phyloP scores from a whole-genome alignment of 2,888 invertebrate genomes.

The Gandaritis pyraliata region DNA sequence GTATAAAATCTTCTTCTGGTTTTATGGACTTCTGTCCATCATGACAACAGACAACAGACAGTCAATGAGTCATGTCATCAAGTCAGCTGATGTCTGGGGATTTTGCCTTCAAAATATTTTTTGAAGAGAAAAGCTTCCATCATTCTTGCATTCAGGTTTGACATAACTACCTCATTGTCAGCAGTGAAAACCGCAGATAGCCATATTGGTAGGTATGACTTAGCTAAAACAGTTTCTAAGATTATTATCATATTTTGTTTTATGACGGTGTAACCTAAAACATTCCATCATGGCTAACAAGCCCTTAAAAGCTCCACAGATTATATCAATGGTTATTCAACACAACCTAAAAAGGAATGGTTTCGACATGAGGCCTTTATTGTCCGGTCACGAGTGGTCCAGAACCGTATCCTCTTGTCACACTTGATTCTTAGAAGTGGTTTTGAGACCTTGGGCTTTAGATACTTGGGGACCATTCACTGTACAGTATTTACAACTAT shows the following conservation, averaged over 20 bases:
- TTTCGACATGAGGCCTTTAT: slow-evolving; percentile 46
- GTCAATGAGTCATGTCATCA: too few relatives aligned
- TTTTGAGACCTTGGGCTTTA: slow-evolving; percentile 49
- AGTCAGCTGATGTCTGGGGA: too few relatives aligned
- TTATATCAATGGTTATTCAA: slow-evolving; percentile 33
- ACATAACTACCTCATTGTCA: not conserved
- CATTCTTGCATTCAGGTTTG: too few relatives aligned
- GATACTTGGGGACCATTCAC: slow-evolving; percentile 32
- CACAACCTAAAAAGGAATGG: slow-evolving; percentile 47
- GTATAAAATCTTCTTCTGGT: too few relatives aligned
- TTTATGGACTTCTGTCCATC: too few relatives aligned
- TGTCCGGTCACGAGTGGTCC: slow-evolving; percentile 50
- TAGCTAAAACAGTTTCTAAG: not conserved
- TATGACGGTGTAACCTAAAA: slow-evolving; percentile 13
- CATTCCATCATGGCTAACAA: slow-evolving; percentile 3
- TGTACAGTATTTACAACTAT: slow-evolving; percentile 8
- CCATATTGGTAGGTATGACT: not conserved
- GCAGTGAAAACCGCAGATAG: not conserved
- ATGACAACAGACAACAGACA: too few relatives aligned
- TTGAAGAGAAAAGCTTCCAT: too few relatives aligned
- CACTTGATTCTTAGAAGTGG: slow-evolving; percentile 42
- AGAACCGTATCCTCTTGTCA: slow-evolving; percentile 45
- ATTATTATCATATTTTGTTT: slow-evolving; percentile 9
- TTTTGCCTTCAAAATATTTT: too few relatives aligned
- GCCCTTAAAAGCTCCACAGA: slow-evolving; percentile 25